Base-by-base conservation (phyloP, 2,113 vertebrate species). In the Hippopotamus amphibius region DNA sequence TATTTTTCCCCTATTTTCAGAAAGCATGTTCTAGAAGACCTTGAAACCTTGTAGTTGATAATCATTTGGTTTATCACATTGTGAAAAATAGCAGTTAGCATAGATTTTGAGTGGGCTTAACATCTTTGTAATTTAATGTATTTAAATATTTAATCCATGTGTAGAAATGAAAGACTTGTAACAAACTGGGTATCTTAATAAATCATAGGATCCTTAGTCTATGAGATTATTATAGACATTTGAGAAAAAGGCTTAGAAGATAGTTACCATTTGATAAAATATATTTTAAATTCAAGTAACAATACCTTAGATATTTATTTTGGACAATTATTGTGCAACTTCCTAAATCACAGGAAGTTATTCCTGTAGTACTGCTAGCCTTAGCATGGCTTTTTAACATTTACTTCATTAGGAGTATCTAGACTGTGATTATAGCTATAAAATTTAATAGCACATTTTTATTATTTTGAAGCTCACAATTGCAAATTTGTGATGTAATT, bases 401-500 rank as follows among this genome's bases (percentile, higher is more conserved):
- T 33, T 88, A 43, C 37, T 55, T 82, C 11, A 57, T 79, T 71
- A 74, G 93, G 33, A 90, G 43, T 86, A 66, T 77, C 77, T 80
- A 53, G 30, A 76, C 8, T 43, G 1, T 72, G 33, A 65, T 41
- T 61, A 26, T 37, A 43, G 28, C n/a, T 93, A 30, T 59, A 55
- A 80, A 50, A 43, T n/a, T 76, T 68, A 59, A 87, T 63, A 71
- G 13, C 19, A 66, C 66, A 24, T 87, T 95, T 37, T 69, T 92
- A 97, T 97, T 96, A 95, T 97, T 98, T 80, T 77, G 90, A 97
- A 48, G 48, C 84, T 66, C 95, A 74, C 61, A 69, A 93, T 96
- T 74, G 95, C 90, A 97, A 97, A 97, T 93, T 48, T 91, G 66
- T 94, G 50, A 98, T 92, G 90, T 96, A 97, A 97, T 95, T 93